Evolutionary conservation across 2,888 invertebrate genomes (phyloP).

Genomic region (Cephus pulcher): DNA sequence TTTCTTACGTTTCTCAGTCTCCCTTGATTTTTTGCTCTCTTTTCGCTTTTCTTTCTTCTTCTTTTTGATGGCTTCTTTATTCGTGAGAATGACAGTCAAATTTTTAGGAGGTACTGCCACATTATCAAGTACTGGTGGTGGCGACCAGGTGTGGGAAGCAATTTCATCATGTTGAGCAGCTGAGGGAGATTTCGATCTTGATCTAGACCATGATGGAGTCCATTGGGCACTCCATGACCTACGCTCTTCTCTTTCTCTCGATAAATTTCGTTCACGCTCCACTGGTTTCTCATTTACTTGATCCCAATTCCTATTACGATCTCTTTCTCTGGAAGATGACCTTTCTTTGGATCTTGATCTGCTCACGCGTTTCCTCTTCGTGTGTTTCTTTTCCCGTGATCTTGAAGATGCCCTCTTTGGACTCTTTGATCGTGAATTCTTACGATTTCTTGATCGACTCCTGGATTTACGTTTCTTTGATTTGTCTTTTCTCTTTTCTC

Average conservation of each 20-base stretch:
- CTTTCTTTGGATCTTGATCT: conserved; percentile 49
- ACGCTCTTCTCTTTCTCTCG: conserved; percentile 32
- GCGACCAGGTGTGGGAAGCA: conserved; percentile 69
- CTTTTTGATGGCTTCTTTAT: conserved; percentile 68
- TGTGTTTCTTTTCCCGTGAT: conserved; percentile 60
- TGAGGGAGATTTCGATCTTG: conserved; percentile 68
- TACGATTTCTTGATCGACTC: conserved; percentile 56
- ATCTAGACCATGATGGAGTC: conserved; percentile 72
- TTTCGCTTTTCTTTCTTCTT: conserved; percentile 69
- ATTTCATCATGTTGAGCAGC: conserved; percentile 48
- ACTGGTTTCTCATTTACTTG: conserved; percentile 42
- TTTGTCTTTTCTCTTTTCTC: conserved; percentile 54
- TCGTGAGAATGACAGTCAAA: conserved; percentile 72
- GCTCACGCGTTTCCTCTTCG: conserved; percentile 55
- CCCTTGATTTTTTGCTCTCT: conserved; percentile 64
- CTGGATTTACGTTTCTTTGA: conserved; percentile 61
- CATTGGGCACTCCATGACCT: conserved; percentile 62
- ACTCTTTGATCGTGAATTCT: conserved; percentile 55
- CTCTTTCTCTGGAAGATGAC: conserved; percentile 48
- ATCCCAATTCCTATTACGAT: conserved; percentile 58
- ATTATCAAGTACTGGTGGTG: conserved; percentile 68
- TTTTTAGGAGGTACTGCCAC: conserved; percentile 68
- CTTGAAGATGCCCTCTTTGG: conserved; percentile 53
- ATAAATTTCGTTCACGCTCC: conserved; percentile 36
- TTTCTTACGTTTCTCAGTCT: conserved; percentile 60